Evolutionary conservation across 2,797 vertebrate species (phyloP), one percentile per base, ranked within the genome.

Genomic region (Neosilurus hyrtlii): DNA sequence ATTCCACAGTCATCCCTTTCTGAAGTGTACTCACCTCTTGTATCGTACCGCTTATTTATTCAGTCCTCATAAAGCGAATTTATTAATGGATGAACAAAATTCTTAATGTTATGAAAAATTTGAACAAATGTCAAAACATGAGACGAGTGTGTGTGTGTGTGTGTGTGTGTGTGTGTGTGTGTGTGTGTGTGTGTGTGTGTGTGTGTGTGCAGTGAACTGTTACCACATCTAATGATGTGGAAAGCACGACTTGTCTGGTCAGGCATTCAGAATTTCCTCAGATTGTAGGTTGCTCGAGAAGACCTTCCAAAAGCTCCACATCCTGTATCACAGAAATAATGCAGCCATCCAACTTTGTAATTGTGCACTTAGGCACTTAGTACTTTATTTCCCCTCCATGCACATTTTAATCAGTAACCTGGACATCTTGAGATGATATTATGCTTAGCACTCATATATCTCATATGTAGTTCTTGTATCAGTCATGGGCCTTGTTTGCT

Each of bases 171-270:
- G 18, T 43, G 66, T 68, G 63, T 35, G 63, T 66, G 43, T 68
- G 37, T 68, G 35, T 43, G 37, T 43, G 67, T 65, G 88, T 89
- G 89, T 88, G 88, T 87, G 88, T 86, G 90, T 90, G 90, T 66
- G 87, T 89, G 88, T 88, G 89, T 86, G 88, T 86, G 91, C 91
- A 91, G 90, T 89, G 90, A 89, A 86, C 90, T 89, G 87, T 84
- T 91, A 88, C 89, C 77, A 73, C 62, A 89, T 84, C 86, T 90
- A 90, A 86, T 90, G 91, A 92, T 87, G 89, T 91, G 86, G 90
- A 91, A 89, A 88, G 79, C 22, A 35, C 78, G 78, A 79, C 65
- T 83, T 84, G 79, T 78, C n/a, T 82, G 80, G 86, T 74, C 86
- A 51, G 87, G 86, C 88, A 88, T 88, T 61, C 8, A 14, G 67